phyloP scores from a whole-genome alignment of 2,797 vertebrate species.

The Myotis pilosus region DNA sequence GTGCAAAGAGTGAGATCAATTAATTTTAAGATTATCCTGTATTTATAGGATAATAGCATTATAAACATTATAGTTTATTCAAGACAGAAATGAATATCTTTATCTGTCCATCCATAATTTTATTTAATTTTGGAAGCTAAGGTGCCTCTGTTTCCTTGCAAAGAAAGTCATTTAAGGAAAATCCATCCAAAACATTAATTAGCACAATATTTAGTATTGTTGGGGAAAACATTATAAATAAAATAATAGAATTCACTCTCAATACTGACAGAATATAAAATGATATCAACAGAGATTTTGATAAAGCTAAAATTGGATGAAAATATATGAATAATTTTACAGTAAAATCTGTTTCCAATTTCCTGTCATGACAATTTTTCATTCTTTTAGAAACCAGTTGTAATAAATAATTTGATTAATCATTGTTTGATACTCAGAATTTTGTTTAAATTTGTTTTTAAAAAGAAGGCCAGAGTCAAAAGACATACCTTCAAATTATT shows the following conservation, averaged over 20 bases:
- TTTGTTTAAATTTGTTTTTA: slow-evolving; percentile 44
- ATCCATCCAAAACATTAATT: slow-evolving; percentile 78
- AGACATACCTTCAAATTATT: not conserved
- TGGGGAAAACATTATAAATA: slow-evolving; percentile 39
- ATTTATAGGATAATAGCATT: slow-evolving; percentile 71
- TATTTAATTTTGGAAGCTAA: slow-evolving; percentile 79
- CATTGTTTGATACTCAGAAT: slow-evolving; percentile 6
- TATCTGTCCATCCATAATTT: slow-evolving; percentile 79
- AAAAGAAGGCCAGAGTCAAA: slow-evolving; percentile 29
- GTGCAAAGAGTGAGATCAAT: slow-evolving; percentile 67
- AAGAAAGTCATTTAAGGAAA: slow-evolving; percentile 81
- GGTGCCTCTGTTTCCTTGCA: slow-evolving; percentile 78
- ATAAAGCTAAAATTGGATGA: slow-evolving; percentile 24
- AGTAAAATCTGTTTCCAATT: slow-evolving; percentile 37
- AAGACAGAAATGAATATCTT: slow-evolving; percentile 76
- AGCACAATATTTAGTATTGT: slow-evolving; percentile 71
- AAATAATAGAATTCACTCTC: slow-evolving; percentile 51
- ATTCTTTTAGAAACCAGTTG: slow-evolving; percentile 17
- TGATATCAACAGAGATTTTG: slow-evolving; percentile 51
- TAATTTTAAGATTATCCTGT: slow-evolving; percentile 58
- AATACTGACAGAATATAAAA: slow-evolving; percentile 64
- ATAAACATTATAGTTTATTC: slow-evolving; percentile 71
- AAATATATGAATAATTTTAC: not conserved
- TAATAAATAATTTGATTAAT: not conserved
- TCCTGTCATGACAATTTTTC: slow-evolving; percentile 10